Conservation (phyloP, 2,113 vertebrate species). For the Etheostoma spectabile region DNA sequence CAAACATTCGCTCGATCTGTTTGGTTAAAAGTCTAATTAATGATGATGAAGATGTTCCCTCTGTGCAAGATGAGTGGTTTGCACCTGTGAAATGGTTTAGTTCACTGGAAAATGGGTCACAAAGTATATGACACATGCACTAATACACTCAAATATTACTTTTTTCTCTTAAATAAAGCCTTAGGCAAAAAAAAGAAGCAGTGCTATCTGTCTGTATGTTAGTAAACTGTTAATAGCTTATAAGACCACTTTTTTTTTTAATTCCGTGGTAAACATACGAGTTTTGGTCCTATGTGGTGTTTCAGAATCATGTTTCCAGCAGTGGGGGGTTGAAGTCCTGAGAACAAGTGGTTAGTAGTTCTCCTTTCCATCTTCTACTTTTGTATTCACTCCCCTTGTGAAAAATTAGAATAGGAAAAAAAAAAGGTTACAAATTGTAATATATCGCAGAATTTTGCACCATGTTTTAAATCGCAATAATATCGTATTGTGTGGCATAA, state of each 20-base stretch:
- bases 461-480: no score
- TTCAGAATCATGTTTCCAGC: conserved; percentile 79
- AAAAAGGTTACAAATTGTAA: no score
- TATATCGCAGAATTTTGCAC: no score
- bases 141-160: no score
- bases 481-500: no score
- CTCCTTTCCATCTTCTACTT: neutral
- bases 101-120: neutral
- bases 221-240: neutral
- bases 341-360: conserved; percentile 85
- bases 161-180: no score
- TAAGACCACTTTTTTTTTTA: no score
- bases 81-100: neutral
- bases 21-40: neutral
- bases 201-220: neutral
- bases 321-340: conserved; percentile 76
- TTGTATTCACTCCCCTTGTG: neutral
- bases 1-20: neutral
- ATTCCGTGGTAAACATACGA: neutral
- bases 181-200: neutral
- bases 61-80: neutral
- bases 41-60: no score
- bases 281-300: conserved; percentile 13
- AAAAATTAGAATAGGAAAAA: no score
- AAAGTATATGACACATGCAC: neutral